Percentiles rank a stretch among this genome's conserved stretches.
phyloP scores from a whole-genome alignment of 1,140 invertebrate genomes.

The Tetranychus urticae region DNA sequence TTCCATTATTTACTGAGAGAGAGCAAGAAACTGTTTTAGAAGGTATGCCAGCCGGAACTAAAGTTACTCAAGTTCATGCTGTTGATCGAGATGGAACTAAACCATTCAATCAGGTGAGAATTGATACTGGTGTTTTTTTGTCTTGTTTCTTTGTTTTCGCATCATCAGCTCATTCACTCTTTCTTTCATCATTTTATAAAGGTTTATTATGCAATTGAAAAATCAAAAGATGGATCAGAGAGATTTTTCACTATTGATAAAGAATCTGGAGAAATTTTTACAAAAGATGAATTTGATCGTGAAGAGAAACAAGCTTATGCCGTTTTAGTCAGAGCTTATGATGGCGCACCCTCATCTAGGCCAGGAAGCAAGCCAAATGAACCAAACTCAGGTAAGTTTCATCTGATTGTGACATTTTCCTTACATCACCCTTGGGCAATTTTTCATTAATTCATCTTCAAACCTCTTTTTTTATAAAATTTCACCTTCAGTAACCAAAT shows the following conservation, averaged over 20 bases:
- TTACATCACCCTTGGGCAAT: background rate
- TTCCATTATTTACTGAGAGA: constrained; percentile 74
- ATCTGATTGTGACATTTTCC: background rate
- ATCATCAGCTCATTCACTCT: background rate
- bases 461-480: background rate
- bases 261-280: constrained; percentile 77
- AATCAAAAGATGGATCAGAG: constrained; percentile 53
- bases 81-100: constrained; percentile 87
- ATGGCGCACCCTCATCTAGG: constrained; percentile 69
- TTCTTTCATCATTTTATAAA: constrained; percentile 17
- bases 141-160: background rate
- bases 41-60: constrained; percentile 73
- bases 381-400: constrained; percentile 18
- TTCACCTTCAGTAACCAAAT: constrained; percentile 24
- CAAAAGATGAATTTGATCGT: constrained; percentile 66
- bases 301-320: constrained; percentile 85
- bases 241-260: constrained; percentile 83
- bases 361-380: constrained; percentile 57
- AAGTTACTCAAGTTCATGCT: constrained; percentile 84
- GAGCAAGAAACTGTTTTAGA: constrained; percentile 82
- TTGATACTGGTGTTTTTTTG: background rate
- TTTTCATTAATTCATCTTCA: background rate
- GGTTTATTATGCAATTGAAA: constrained; percentile 75
- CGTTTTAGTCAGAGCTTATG: constrained; percentile 69
- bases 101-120: constrained; percentile 62